phyloP scores from a whole-genome alignment of 2,797 vertebrate genomes.

The Neosalanx taihuensis region DNA sequence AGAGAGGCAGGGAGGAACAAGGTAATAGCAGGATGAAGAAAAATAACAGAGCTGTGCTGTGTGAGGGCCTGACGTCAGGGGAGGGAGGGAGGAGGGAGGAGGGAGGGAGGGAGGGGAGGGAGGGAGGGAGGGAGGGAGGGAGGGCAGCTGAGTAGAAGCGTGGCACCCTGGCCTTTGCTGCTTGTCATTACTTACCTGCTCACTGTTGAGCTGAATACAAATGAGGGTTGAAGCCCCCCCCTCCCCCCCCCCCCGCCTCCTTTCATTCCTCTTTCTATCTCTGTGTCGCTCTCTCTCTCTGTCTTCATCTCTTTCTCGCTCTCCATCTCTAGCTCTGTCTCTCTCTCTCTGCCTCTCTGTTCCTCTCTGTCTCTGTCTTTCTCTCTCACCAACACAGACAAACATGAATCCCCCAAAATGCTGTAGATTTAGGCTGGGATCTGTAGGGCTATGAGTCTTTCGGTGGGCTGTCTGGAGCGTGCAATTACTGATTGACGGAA shows the following conservation, averaged over 20 bases:
- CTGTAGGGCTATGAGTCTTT: background rate
- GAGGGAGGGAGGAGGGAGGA: too few relatives aligned
- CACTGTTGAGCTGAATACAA: slow-evolving; percentile 45
- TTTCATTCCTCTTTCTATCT: background rate
- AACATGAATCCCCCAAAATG: background rate
- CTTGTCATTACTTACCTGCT: slow-evolving; percentile 54
- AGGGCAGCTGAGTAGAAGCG: slow-evolving; percentile 38
- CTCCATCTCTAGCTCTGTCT: background rate
- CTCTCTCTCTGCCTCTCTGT: background rate
- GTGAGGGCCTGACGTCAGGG: slow-evolving; percentile 46
- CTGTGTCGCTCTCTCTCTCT: background rate
- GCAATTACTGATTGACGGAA: background rate
- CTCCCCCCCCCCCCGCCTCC: background rate
- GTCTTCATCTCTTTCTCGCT: too few relatives aligned
- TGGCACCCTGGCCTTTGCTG: slow-evolving; percentile 54
- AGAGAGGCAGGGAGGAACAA: background rate
- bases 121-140: background rate
- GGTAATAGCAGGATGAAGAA: background rate
- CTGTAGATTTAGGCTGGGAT: background rate
- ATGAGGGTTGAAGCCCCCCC: slow-evolving; percentile 29
- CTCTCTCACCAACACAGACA: background rate
- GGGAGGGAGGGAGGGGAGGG: background rate
- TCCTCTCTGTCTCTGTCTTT: background rate
- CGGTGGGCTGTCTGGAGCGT: background rate
- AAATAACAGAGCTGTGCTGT: background rate